Evolutionary conservation across 2,888 invertebrate species (phyloP).

Genomic region (Mesorhabditis sp.): DNA sequence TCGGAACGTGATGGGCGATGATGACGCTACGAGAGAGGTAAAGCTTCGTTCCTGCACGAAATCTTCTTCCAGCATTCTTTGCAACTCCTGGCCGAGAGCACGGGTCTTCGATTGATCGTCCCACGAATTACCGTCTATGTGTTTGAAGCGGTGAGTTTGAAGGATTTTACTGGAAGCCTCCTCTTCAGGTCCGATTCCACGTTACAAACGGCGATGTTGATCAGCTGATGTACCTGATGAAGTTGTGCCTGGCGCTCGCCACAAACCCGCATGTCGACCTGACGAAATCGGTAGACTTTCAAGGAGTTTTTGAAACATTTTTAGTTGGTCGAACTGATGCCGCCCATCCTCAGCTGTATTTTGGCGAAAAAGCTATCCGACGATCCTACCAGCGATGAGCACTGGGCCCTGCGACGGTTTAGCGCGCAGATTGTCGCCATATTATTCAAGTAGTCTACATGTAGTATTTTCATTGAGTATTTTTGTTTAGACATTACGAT

Average conservation of each 20-base stretch:
- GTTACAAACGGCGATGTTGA: neutral
- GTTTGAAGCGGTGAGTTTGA: neutral
- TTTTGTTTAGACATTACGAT: neutral
- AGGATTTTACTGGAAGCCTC: neutral
- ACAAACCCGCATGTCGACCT: neutral
- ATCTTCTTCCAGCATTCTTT: neutral
- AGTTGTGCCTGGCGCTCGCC: neutral
- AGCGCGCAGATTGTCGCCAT: neutral
- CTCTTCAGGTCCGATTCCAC: neutral
- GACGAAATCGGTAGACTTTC: neutral
- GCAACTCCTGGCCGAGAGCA: neutral
- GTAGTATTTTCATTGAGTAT: neutral
- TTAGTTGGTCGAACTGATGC: neutral
- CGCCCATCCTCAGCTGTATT: neutral
- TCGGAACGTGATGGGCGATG: no score
- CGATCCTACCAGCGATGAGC: neutral
- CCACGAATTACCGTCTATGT: conserved; percentile 4
- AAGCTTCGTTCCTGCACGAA: no score
- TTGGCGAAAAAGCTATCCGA: neutral
- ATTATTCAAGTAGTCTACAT: neutral
- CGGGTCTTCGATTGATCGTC: neutral
- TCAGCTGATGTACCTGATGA: neutral
- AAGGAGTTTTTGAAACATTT: neutral
- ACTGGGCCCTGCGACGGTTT: conserved; percentile 2
- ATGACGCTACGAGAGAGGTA: no score